Evolutionary conservation across 2,113 vertebrate species (phyloP), one percentile per base, ranked within the genome.

Genomic region (Sula dactylatra): DNA sequence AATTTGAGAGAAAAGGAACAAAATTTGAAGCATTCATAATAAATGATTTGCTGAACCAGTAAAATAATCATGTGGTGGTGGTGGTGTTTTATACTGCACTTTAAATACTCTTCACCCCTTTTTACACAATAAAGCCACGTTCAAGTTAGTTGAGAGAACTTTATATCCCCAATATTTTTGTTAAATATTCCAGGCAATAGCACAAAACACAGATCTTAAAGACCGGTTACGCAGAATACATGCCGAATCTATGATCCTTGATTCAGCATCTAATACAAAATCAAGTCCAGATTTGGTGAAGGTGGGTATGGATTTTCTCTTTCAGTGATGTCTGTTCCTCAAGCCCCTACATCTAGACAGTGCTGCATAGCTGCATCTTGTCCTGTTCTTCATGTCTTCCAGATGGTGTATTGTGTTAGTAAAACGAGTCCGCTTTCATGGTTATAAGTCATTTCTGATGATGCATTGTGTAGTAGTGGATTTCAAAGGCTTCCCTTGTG

Each of bases 221-320:
- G 99, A 99, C 96, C 99, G 99, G 83, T 99, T 99, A 98, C 97
- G 98, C 99, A 99, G 99, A 99, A 99, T 99, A 98, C 99, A 99
- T 96, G 98, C 98, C 47, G 99, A 99, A 97, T 99, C 99, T 96
- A 98, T 98, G 98, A 97, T 99, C 97, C 96, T 98, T 98, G 99
- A 99, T 94, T 98, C 98, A 98, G 98, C 98, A 90, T 96, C 97
- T 97, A 98, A 98, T 97, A 97, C 98, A 98, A 99, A 99, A 98
- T 96, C 98, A 97, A 98, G 97, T 95, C 98, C 99, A 97, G 97
- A 98, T 98, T 98, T 99, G 96, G 98, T 98, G 95, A 99, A 99
- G 99, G 99, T 99, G 99, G 99, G 99, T 99, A 99, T 93, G 92
- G 97, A 95, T 97, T 93, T 97, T 92, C 74, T 71, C 22, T 96